These are phyloP conservation scores for Phrynocephalus vlangalii DNA, from an alignment of 2,797 vertebrate genomes.

Conservation along the genomic window DNA sequence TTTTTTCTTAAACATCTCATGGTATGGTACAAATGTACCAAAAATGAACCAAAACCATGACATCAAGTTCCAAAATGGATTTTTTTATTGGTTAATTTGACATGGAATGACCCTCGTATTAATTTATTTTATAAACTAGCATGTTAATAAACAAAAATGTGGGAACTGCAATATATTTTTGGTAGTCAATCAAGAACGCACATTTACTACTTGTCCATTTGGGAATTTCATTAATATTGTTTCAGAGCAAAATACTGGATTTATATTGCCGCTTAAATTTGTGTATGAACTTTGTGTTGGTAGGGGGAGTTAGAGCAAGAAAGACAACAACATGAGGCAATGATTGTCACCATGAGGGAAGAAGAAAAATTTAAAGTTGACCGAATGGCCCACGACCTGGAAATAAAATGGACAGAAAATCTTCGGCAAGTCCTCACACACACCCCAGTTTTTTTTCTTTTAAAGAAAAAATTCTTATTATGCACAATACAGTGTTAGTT, in stretches of 20 bases:
- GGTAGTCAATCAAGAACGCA: not conserved
- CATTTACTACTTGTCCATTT: not conserved
- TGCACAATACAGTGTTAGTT: not conserved
- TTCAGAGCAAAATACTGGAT: slow-evolving; percentile 28
- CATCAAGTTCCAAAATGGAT: no score
- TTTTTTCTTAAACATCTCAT: no score
- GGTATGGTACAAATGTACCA: no score
- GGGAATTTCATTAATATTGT: not conserved
- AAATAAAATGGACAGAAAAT: slow-evolving; percentile 97
- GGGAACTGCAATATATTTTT: not conserved
- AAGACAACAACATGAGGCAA: slow-evolving; percentile 90
- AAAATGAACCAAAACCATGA: no score
- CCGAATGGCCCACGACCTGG: slow-evolving; percentile 93
- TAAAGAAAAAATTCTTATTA: not conserved
- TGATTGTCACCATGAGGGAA: slow-evolving; percentile 89
- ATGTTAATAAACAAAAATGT: not conserved
- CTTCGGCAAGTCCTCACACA: slow-evolving; percentile 82
- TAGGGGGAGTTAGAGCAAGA: slow-evolving; percentile 93
- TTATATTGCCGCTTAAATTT: slow-evolving; percentile 61
- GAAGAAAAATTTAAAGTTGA: slow-evolving; percentile 94
- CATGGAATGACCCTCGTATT: no score
- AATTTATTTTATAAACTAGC: not conserved
- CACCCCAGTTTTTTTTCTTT: not conserved
- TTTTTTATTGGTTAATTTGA: no score
- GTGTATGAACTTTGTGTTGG: slow-evolving; percentile 66